phyloP scores from a whole-genome alignment of 2,888 invertebrate species.

The Frankliniella intonsa region DNA sequence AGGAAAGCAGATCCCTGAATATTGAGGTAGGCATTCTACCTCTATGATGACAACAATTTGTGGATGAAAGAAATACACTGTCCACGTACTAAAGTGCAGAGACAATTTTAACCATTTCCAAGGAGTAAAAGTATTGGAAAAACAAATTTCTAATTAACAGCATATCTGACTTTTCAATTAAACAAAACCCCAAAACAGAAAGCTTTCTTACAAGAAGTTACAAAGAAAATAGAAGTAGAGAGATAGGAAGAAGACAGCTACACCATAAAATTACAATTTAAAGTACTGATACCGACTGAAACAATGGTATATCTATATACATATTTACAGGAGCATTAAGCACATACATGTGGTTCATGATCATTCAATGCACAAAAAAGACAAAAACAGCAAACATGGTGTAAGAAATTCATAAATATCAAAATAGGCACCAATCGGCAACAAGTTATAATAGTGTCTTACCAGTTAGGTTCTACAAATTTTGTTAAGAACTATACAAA shows the following conservation, averaged over 20 bases:
- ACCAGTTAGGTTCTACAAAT: not conserved
- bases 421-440: not conserved
- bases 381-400: not conserved
- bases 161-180: no score
- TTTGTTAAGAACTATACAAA: not conserved
- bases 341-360: not conserved
- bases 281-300: not conserved
- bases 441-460: not conserved
- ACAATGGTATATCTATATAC: not conserved
- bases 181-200: no score
- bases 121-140: no score
- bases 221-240: not conserved
- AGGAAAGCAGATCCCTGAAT: no score
- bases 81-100: no score
- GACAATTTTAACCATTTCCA: no score
- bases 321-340: not conserved
- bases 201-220: not conserved
- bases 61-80: no score
- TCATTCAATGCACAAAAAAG: not conserved
- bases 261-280: not conserved
- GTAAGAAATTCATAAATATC: not conserved
- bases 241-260: not conserved
- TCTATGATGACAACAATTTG: no score
- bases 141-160: no score
- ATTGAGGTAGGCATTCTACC: no score